Base-by-base conservation (phyloP, 2,113 vertebrate genomes). In the Dinomys branickii region DNA sequence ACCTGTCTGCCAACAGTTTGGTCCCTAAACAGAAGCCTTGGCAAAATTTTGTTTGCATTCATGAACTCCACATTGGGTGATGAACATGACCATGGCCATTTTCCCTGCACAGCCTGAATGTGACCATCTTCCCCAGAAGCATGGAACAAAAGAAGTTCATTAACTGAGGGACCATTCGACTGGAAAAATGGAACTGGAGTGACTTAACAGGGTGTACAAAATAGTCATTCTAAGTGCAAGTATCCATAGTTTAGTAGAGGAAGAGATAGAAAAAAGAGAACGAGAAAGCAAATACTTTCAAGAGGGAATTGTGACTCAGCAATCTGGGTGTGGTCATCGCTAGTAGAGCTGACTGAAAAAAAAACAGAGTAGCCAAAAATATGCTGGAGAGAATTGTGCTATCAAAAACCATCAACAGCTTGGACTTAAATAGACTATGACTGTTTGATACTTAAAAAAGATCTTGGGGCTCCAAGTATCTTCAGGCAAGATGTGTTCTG, bases 281-380 rank as follows among this genome's bases (percentile, higher is more conserved):
- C 71, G 3, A 65, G 7, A 82, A 22, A 86, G 56, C 38, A 77
- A 95, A 71, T 63, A 82, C 41, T 63, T 85, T 52, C 59, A 35
- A 67, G 78, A 83, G 54, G 95, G 77, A 89, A 88, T 52, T 12
- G 1, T 82, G 69, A 82, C 69, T 75, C 56, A 41, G 63, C 78
- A 47, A 82, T 17, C 30, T 69, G 7, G 30, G 19, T 85, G 10
- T 65, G 13, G n/a, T 35, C 65, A 69, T 89, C 88, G 80, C 73
- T 85, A 69, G 89, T 9, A 44, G 19, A 61, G n/a, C n/a, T 58
- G 47, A 83, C 35, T 44, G 14, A 38, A 88, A 77, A 30, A 78
- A 88, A 80, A 65, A 93, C 3, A 93, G 16, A 83, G 44, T 90
- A 92, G 35, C 63, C 56, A 93, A 93, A 95, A 95, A 67, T 80